phyloP scores from a whole-genome alignment of 2,888 invertebrate genomes.

The Orgyia antiqua region DNA sequence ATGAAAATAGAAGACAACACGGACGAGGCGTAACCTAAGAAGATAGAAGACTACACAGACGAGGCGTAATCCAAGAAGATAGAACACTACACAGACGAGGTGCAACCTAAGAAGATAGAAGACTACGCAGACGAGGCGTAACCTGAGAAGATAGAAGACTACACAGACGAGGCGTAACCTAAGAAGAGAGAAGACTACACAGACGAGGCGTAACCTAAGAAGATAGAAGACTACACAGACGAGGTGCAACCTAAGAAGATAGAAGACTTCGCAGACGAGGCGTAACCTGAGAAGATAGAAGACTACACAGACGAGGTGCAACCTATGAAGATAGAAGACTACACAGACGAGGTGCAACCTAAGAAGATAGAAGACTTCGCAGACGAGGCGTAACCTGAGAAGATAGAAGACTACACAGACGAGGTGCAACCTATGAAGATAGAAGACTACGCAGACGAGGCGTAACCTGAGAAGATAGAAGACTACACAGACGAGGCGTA shows the following conservation, averaged over 20 bases:
- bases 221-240: too few relatives aligned
- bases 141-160: too few relatives aligned
- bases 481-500: too few relatives aligned
- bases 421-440: constrained; percentile 2
- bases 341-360: background rate
- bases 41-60: background rate
- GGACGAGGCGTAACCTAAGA: constrained; percentile 1
- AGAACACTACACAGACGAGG: background rate
- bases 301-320: constrained; percentile 1
- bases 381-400: constrained; percentile 3
- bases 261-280: too few relatives aligned
- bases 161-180: background rate
- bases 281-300: background rate
- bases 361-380: background rate
- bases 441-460: constrained; percentile 5
- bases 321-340: background rate
- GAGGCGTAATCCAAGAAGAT: background rate
- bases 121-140: constrained; percentile 2
- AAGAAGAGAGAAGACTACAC: background rate
- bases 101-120: background rate
- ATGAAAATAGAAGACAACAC: constrained; percentile 5
- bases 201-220: too few relatives aligned
- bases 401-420: constrained; percentile 1
- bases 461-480: constrained; percentile 8
- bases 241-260: background rate